Evolutionary conservation across 2,888 invertebrate species (phyloP), one percentile per base, ranked within the genome.

Genomic region (Agrotis puta): DNA sequence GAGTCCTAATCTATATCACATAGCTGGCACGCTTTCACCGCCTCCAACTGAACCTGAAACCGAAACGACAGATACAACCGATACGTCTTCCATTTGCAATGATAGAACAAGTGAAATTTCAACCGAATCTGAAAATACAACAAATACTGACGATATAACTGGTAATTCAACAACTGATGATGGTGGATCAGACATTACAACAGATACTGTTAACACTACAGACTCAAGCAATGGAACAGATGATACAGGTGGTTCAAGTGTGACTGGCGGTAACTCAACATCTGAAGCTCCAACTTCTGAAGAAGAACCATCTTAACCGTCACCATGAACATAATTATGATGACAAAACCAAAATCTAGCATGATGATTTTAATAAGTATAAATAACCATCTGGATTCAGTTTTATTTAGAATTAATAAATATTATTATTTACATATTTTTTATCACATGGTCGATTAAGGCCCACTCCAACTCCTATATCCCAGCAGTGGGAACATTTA

Each of bases 21-120:
- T 94, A 0, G 88, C 88, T 5, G 94, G 94, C 13, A 92, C 93
- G 2, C 56, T 93, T 6, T 93, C 91, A 22, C 89, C 92, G 3
- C 18, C 70, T 43, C 39, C 11, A n/a, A 0, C 56, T 47, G 3
- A 22, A 14, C 22, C 16, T 20, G n/a, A 9, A 7, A 7, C n/a
- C 5, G 3, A 6, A 6, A 16, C 24, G 39, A 39, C 3, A 18
- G 5, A n/a, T 20, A 11, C 20, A 27, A 51, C 20, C 14, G 9
- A 9, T 39, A 39, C 39, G 11, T 11, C 39, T 39, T 39, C 9
- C 39, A 39, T 1, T 39, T 39, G 39, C 39, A 1, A 39, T 39
- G 11, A 11, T 9, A 39, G 39, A 9, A 39, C 39, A 27, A 3
- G 18, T 16, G 18, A 14, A 16, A 53, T 2, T 53, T 53, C 22